Percentiles rank a stretch among this genome's conserved stretches.
Evolutionary conservation across 2,113 vertebrate species (phyloP).

Genomic region (Thymallus thymallus): DNA sequence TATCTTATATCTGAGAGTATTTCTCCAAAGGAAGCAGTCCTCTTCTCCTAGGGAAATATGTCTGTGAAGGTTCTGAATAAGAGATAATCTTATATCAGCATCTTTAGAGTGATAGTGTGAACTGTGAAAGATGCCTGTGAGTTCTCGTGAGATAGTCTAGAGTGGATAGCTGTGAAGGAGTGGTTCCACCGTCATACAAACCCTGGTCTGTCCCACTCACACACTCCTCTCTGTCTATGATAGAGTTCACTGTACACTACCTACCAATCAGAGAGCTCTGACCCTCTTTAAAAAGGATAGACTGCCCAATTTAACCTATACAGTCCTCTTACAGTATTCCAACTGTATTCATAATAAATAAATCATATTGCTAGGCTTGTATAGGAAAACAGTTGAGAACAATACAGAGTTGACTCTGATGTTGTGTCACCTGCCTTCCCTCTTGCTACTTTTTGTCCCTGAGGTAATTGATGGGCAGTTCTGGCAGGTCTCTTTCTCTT

Average conservation of each 20-base stretch:
- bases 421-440: too few relatives aligned
- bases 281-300: not conserved
- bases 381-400: too few relatives aligned
- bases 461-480: constrained; percentile 2
- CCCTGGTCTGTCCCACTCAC: too few relatives aligned
- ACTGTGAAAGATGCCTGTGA: not conserved
- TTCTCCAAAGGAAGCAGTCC: not conserved
- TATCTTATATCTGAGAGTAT: not conserved
- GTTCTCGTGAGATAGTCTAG: not conserved
- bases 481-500: not conserved
- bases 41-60: not conserved
- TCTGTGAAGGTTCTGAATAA: not conserved
- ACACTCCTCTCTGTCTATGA: too few relatives aligned
- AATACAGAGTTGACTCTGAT: too few relatives aligned
- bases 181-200: too few relatives aligned
- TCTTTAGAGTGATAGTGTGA: not conserved
- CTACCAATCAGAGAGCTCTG: not conserved
- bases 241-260: not conserved
- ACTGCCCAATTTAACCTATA: too few relatives aligned
- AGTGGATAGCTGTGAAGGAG: too few relatives aligned
- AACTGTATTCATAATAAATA: not conserved
- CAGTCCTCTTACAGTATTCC: too few relatives aligned
- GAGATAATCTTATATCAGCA: not conserved
- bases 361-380: too few relatives aligned
- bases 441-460: too few relatives aligned